These are phyloP conservation scores for Denticeps clupeoides DNA, from an alignment of 2,797 vertebrate genomes.

Conservation along the genomic window DNA sequence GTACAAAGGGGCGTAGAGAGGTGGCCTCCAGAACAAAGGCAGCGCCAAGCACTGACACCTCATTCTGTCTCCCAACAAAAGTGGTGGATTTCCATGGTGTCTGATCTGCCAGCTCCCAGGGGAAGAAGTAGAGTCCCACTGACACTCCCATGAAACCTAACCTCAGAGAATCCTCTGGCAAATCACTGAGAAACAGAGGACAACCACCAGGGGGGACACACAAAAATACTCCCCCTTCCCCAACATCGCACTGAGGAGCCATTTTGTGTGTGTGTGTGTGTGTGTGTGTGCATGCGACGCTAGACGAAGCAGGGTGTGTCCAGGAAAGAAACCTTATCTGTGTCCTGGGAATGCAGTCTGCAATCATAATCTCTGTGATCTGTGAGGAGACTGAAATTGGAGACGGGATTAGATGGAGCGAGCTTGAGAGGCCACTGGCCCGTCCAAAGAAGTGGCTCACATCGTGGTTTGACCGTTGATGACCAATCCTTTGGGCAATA, in stretches of 20 bases:
- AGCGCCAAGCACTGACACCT: neutral
- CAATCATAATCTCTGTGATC: slow-evolving; percentile 40
- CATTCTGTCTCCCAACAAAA: slow-evolving; percentile 6
- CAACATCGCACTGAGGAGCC: slow-evolving; percentile 2
- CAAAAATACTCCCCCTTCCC: neutral
- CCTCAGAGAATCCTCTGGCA: slow-evolving; percentile 5
- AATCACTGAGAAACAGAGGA: neutral
- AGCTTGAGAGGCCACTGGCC: slow-evolving; percentile 21
- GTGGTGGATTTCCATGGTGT: slow-evolving; percentile 1
- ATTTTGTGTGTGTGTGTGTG: neutral
- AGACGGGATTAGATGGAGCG: slow-evolving; percentile 34
- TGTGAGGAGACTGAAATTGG: slow-evolving; percentile 32
- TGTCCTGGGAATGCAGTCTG: slow-evolving; percentile 18
- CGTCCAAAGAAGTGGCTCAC: too few species aligned
- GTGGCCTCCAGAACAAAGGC: neutral
- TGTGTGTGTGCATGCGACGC: slow-evolving; percentile 9
- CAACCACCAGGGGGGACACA: neutral
- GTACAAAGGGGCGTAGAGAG: slow-evolving; percentile 1
- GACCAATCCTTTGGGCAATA: too few species aligned
- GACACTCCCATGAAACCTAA: slow-evolving; percentile 8
- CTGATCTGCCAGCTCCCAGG: too few species aligned
- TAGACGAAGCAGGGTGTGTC: slow-evolving; percentile 32
- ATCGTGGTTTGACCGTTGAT: too few species aligned
- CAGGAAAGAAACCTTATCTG: slow-evolving; percentile 30
- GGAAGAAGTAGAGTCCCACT: neutral